Conservation (phyloP, 2,797 vertebrate genomes). For the Pangasius larnaudii region DNA sequence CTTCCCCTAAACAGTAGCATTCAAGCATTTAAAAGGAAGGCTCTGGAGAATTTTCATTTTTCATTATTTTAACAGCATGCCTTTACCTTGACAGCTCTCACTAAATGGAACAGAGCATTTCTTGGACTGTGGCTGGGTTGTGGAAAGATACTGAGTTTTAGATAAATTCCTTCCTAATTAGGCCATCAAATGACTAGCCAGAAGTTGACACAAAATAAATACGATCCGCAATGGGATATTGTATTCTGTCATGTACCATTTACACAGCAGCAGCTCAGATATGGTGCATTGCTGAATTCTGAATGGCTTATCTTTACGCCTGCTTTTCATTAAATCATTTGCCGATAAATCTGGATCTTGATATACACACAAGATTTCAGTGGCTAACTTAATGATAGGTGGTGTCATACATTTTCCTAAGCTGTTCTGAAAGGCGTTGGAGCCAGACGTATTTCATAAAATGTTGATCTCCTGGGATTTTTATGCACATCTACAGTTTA, state of each 20-base stretch:
- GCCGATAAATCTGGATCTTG: background rate
- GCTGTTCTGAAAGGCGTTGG: background rate
- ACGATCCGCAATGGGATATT: slow-evolving; percentile 6
- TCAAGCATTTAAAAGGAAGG: slow-evolving; percentile 55
- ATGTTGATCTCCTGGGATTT: background rate
- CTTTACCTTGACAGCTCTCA: slow-evolving; percentile 52
- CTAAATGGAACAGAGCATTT: slow-evolving; percentile 52
- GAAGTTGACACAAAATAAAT: slow-evolving; percentile 28
- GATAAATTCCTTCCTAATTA: slow-evolving; percentile 32
- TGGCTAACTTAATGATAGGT: background rate
- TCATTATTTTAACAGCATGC: slow-evolving; percentile 57
- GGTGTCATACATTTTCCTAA: background rate
- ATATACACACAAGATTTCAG: background rate
- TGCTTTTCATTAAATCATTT: background rate
- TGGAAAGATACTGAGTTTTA: slow-evolving; percentile 35
- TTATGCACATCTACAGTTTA: background rate
- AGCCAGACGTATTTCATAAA: background rate
- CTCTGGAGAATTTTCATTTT: slow-evolving; percentile 45
- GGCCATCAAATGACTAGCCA: slow-evolving; percentile 7
- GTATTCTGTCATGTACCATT: slow-evolving; percentile 15
- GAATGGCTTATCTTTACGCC: background rate
- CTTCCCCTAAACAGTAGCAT: slow-evolving; percentile 52
- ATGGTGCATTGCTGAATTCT: background rate
- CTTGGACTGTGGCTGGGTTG: slow-evolving; percentile 30
- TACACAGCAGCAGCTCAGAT: background rate